These are phyloP conservation scores for Whitmania pigra DNA, from an alignment of 1,140 invertebrate genomes.

Conservation along the genomic window DNA sequence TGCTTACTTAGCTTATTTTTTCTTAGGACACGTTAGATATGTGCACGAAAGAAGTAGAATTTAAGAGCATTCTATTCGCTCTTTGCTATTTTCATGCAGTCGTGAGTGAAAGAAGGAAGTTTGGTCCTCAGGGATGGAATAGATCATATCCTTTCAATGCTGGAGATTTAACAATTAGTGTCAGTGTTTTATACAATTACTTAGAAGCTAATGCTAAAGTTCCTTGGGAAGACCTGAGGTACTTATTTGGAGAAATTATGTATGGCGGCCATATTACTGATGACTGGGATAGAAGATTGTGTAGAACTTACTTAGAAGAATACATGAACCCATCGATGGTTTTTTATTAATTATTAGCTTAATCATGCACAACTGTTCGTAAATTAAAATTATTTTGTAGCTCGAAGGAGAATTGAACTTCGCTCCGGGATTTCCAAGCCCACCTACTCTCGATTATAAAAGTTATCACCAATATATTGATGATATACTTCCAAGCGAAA, in stretches of 20 bases:
- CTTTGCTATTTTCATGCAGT: conserved; percentile 96
- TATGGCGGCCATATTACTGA: conserved; percentile 95
- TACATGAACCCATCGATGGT: conserved; percentile 80
- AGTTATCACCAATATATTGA: conserved; percentile 89
- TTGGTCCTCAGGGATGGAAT: conserved; percentile 93
- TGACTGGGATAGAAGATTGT: conserved; percentile 83
- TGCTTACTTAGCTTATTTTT: background rate
- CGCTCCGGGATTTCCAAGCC: conserved; percentile 75
- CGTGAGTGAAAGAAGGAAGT: conserved; percentile 82
- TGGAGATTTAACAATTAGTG: conserved; percentile 83
- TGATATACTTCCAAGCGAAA: conserved; percentile 77
- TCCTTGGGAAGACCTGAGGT: conserved; percentile 36
- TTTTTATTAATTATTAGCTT: conserved; percentile 27
- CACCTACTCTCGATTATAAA: conserved; percentile 75
- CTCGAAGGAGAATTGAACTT: conserved; percentile 80
- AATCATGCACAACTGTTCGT: background rate
- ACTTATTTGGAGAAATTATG: conserved; percentile 94
- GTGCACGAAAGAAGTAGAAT: conserved; percentile 85
- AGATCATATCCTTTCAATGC: conserved; percentile 40
- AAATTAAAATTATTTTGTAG: conserved; percentile 41
- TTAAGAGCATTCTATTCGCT: conserved; percentile 83
- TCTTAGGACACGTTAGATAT: conserved; percentile 77
- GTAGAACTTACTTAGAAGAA: conserved; percentile 81
- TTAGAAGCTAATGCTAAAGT: conserved; percentile 68
- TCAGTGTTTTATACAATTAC: conserved; percentile 87